Conservation (phyloP, 1,140 invertebrate genomes). For the Mya arenaria region DNA sequence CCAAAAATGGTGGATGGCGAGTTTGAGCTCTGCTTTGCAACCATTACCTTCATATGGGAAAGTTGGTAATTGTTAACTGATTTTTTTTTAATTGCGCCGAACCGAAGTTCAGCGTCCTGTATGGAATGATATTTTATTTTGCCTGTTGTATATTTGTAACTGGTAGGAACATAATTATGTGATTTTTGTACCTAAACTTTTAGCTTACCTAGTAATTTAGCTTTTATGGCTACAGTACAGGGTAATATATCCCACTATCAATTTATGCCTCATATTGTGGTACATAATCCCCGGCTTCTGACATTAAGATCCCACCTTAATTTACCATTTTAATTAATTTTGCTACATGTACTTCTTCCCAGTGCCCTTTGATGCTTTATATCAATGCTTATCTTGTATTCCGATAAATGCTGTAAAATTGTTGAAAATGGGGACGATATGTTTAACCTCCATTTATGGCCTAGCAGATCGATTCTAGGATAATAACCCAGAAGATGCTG, state of each 20-base stretch:
- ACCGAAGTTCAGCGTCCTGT: constrained; percentile 23
- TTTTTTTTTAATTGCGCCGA: constrained; percentile 18
- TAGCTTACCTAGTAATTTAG: constrained; percentile 14
- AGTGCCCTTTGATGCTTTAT: constrained; percentile 17
- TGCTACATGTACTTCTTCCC: constrained; percentile 13
- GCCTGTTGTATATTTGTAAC: constrained; percentile 13
- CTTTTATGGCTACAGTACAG: constrained; percentile 7
- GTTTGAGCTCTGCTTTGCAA: constrained; percentile 4
- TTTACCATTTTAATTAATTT: constrained; percentile 16
- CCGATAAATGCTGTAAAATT: constrained; percentile 18
- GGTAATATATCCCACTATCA: constrained; percentile 14
- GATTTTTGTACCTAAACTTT: constrained; percentile 10
- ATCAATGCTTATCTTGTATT: constrained; percentile 30
- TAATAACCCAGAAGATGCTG: constrained; percentile 17
- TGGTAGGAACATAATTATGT: constrained; percentile 14
- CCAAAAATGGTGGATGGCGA: constrained; percentile 12
- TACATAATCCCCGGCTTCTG: constrained; percentile 9
- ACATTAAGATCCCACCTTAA: constrained; percentile 14
- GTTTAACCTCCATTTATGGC: constrained; percentile 14
- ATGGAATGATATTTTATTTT: constrained; percentile 28
- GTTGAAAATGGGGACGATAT: constrained; percentile 26
- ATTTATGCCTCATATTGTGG: constrained; percentile 11
- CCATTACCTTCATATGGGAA: constrained; percentile 21
- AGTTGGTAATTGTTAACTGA: constrained; percentile 24
- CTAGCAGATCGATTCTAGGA: constrained; percentile 13